Evolutionary conservation across 1,140 invertebrate species (phyloP).

Genomic region (Drosophila willistoni): DNA sequence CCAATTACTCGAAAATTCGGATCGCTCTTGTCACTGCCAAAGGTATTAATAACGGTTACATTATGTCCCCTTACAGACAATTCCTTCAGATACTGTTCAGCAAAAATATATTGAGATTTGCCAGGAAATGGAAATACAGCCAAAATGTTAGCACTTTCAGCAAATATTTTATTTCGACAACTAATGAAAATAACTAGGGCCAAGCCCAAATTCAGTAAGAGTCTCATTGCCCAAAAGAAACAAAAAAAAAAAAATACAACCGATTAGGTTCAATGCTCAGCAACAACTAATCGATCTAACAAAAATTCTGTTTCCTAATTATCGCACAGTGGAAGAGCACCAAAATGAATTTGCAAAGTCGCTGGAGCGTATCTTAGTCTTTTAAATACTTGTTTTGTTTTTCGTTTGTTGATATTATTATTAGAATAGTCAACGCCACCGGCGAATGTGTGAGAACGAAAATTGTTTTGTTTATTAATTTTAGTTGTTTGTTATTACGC

Average conservation of each 20-base stretch:
- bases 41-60: slow-evolving; percentile 83
- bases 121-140: slow-evolving; percentile 74
- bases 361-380: slow-evolving; percentile 34
- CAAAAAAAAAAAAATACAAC: neutral
- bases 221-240: slow-evolving; percentile 14
- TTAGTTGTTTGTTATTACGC: slow-evolving; percentile 52
- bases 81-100: slow-evolving; percentile 77
- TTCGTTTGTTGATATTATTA: slow-evolving; percentile 14
- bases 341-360: slow-evolving; percentile 11
- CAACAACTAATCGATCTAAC: slow-evolving; percentile 38
- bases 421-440: slow-evolving; percentile 23
- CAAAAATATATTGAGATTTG: slow-evolving; percentile 74
- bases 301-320: slow-evolving; percentile 29
- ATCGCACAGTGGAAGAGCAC: slow-evolving; percentile 14
- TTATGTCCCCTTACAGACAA: slow-evolving; percentile 83
- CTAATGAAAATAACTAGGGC: neutral
- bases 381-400: slow-evolving; percentile 19
- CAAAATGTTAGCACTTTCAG: slow-evolving; percentile 57
- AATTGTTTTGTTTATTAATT: slow-evolving; percentile 51
- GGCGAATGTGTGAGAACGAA: slow-evolving; percentile 32
- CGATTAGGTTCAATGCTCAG: slow-evolving; percentile 19
- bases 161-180: slow-evolving; percentile 5
- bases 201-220: slow-evolving; percentile 1
- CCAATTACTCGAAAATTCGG: slow-evolving; percentile 81
- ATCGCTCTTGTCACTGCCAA: slow-evolving; percentile 67